A percentile compares a stretch with the other conserved stretches of the same genome.
Evolutionary conservation across 2,888 invertebrate species (phyloP).

Genomic region (Synanthedon tipuliformis): DNA sequence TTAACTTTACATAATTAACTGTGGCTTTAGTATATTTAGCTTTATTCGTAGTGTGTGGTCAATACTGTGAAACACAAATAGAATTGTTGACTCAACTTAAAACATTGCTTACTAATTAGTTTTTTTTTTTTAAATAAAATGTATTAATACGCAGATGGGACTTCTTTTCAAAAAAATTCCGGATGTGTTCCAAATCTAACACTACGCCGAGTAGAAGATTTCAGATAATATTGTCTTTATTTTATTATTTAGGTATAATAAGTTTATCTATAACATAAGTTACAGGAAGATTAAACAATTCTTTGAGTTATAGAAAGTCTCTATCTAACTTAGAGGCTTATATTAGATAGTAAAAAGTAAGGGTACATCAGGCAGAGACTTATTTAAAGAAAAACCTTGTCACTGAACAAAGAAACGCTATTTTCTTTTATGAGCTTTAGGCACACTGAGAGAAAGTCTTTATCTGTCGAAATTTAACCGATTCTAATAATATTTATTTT

Average conservation of each 20-base stretch:
- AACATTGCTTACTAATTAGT: not conserved
- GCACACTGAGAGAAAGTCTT: conserved; percentile 7
- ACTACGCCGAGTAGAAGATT: too few species aligned
- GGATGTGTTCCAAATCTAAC: too few species aligned
- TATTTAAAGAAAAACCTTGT: conserved; percentile 17
- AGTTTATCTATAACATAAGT: too few species aligned
- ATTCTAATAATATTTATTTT: too few species aligned
- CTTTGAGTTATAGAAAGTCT: too few species aligned
- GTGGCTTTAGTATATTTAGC: conserved; percentile 26
- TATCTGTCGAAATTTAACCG: not conserved
- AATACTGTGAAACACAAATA: not conserved
- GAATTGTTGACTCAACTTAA: not conserved
- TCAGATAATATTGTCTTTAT: too few species aligned
- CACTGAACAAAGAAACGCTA: conserved; percentile 15
- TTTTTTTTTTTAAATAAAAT: not conserved
- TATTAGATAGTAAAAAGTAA: conserved; percentile 2
- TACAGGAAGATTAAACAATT: too few species aligned
- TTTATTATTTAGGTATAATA: too few species aligned
- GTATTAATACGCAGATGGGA: too few species aligned
- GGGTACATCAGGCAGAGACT: conserved; percentile 15
- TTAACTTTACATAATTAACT: conserved; percentile 50
- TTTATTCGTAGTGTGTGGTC: not conserved
- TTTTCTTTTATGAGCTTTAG: conserved; percentile 5
- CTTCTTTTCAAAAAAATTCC: too few species aligned
- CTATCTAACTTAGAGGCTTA: too few species aligned